Conservation (phyloP, 2,113 vertebrate species). For the Lipophrys pholis region DNA sequence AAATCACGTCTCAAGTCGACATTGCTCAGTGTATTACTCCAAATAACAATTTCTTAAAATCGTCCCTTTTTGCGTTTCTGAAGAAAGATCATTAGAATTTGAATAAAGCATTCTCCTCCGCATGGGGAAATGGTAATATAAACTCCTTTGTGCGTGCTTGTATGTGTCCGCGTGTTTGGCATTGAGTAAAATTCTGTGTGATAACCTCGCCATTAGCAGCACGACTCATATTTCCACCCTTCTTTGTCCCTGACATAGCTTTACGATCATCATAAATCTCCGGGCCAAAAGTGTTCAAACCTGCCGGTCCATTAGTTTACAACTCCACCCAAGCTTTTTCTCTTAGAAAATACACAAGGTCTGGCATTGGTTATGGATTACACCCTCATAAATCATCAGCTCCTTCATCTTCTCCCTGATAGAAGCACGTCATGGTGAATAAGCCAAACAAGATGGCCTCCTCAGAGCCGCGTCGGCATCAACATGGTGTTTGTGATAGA, state of each 20-base stretch:
- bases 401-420: conserved; percentile 69
- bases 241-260: conserved; percentile 82
- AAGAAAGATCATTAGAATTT: conserved; percentile 87
- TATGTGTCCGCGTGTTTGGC: conserved; percentile 47
- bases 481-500: conserved; percentile 81
- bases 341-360: conserved; percentile 77
- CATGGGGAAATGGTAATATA: conserved; percentile 64
- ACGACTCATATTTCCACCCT: conserved; percentile 68
- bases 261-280: conserved; percentile 84
- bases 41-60: conserved; percentile 89
- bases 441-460: conserved; percentile 79
- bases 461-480: conserved; percentile 61
- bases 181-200: conserved; percentile 58
- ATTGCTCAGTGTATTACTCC: conserved; percentile 89
- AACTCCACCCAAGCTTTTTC: conserved; percentile 74
- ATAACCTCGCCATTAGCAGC: conserved; percentile 77
- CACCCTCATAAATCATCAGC: conserved; percentile 79
- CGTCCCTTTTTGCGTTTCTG: conserved; percentile 79
- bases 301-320: conserved; percentile 84
- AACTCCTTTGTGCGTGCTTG: conserved; percentile 48
- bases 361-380: conserved; percentile 74
- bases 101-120: conserved; percentile 82
- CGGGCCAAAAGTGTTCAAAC: conserved; percentile 75
- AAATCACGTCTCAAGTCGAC: conserved; percentile 88
- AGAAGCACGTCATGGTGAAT: conserved; percentile 71